Base-by-base conservation (phyloP, 2,797 vertebrate genomes). In the Scolopax rusticola region DNA sequence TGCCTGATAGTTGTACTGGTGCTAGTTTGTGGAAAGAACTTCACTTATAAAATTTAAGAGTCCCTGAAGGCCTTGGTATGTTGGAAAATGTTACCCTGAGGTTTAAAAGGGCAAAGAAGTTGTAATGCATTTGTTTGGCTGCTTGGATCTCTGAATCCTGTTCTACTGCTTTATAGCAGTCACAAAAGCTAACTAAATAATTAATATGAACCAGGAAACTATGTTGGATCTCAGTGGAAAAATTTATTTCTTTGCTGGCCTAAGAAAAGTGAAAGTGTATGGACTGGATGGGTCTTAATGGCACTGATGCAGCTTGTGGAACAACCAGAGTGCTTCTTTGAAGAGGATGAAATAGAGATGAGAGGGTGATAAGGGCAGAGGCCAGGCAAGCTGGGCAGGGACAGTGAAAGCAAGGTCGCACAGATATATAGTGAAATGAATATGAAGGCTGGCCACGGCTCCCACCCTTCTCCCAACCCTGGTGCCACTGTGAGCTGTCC, bases 381-480 rank as follows among this genome's bases (percentile, higher is more conserved):
- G 11, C 59, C 38, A 80, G 15, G 25, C 43, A 78, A 54, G n/a
- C 23, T 78, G 59, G 25, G 36, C 45, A 68, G 41, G 30, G 17
- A 41, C 4, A 2, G 7, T 68, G 64, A 25, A 40, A 50, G 9
- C 23, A 40, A 61, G 45, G 51, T 79, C 6, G 2, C 12, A 33
- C 2, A 40, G 63, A 36, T 50, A 19, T 1, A 24, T 1, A 48
- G 6, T 0, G 0, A 76, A 41, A 14, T 24, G 47, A 47, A 47
- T 47, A 23, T 47, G 21, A 12, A 47, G 28, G 2, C 45, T 54
- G 24, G 38, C 11, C 6, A 4, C 2, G 0, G 36, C 20, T 45
- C 17, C 17, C 32, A 53, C 18, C 15, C 18, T 33, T 43, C 33
- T 82, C 23, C 33, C 18, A 27, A 5, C 2, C 12, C 0, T 6